Base-by-base conservation (phyloP, 2,888 invertebrate species). In the Kryphioiulus occultus region DNA sequence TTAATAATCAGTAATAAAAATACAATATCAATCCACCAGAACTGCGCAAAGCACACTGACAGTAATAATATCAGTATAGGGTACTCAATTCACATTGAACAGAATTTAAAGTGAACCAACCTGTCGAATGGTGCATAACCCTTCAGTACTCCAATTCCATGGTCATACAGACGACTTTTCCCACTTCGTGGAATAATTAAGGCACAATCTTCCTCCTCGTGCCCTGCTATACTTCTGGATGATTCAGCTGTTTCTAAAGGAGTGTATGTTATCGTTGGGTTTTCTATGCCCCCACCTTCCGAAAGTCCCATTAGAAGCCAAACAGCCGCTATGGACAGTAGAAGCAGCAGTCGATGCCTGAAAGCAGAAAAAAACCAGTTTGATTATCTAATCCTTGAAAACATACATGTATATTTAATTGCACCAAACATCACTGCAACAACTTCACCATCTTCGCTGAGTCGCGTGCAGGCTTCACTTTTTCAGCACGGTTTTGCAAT, bases 161-260 rank as follows among this genome's bases (percentile, higher is more conserved):
- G 88, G 42, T 88, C 88, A 30, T 88, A 88, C 4, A 86, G 44
- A n/a, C 88, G 88, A 88, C 88, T 88, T 86, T 86, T 85, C 1
- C 88, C 88, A 86, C 78, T 87, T 78, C 47, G 59, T n/a, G 88
- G 86, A 32, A 86, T 78, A 39, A 88, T 88, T 39, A 86, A 44
- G 39, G 86, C 78, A 87, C 87, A 87, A 15, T 87, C 87, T 42
- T 87, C 85, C 9, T 87, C 85, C 1, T 42, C 78, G 44, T 85
- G 39, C n/a, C 30, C 22, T 15, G 53, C 47, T 26, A 85, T 26
- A 22, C 85, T 85, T 44, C 87, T 44, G n/a, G 85, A 84, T 1
- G 87, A 22, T 87, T 87, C 87, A 42, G 87, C 87, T 47, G 87
- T 87, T 44, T 87, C 85, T 19, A 87, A 44, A 47, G 87, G 87